These are phyloP conservation scores for Eptesicus fuscus DNA, from an alignment of 2,113 vertebrate species.

Conservation along the genomic window DNA sequence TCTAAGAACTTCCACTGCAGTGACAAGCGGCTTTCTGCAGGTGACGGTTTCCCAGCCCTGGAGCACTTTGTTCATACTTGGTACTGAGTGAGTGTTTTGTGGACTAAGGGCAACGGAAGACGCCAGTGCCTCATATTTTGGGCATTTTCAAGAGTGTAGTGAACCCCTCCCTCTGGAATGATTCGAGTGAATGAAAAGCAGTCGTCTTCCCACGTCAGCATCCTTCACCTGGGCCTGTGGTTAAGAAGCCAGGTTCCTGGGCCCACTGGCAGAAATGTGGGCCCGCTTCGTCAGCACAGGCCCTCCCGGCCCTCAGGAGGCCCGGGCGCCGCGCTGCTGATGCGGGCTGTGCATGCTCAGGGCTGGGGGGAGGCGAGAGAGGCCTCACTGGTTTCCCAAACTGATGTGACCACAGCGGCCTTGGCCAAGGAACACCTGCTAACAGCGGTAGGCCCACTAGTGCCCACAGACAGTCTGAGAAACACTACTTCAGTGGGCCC, in stretches of 20 bases:
- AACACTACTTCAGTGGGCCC: neutral
- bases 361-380: accelerated
- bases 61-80: neutral
- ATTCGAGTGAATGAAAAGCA: neutral
- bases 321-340: accelerated
- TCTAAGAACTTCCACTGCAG: neutral
- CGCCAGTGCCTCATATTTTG: neutral
- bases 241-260: neutral
- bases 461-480: neutral
- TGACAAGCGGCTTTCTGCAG: neutral
- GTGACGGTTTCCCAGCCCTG: neutral
- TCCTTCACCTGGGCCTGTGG: neutral
- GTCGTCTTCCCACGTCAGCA: neutral
- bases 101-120: neutral
- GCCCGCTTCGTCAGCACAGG: neutral
- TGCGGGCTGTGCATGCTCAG: accelerated
- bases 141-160: neutral
- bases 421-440: neutral
- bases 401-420: neutral
- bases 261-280: neutral
- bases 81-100: neutral
- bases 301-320: neutral
- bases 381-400: neutral
- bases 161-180: neutral
- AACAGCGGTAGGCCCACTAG: neutral